A percentile compares a stretch with the other conserved stretches of the same genome.
Conservation (phyloP, 2,888 invertebrate species). For the Cosmorhoe ocellata region DNA sequence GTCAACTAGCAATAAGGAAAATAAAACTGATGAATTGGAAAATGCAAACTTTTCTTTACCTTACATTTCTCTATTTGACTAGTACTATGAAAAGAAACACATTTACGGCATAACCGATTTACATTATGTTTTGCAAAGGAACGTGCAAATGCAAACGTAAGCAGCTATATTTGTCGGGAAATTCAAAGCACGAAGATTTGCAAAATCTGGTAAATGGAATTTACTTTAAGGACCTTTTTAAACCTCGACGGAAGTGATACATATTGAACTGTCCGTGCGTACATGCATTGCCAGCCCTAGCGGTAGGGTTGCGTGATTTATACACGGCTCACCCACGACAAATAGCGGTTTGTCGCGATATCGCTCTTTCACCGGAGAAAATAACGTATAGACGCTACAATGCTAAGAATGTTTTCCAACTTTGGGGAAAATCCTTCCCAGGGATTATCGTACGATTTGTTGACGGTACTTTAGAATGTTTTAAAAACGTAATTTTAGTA, state of each 20-base stretch:
- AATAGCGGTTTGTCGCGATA: slow-evolving; percentile 77
- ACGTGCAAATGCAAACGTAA: slow-evolving; percentile 11
- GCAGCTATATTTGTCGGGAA: slow-evolving; percentile 11
- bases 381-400: slow-evolving; percentile 64
- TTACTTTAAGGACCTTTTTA: slow-evolving; percentile 31
- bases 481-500: background rate
- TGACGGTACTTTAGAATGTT: slow-evolving; percentile 2
- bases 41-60: too few species aligned
- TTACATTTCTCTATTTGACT: too few species aligned
- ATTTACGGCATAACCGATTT: background rate
- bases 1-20: too few species aligned
- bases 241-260: slow-evolving; percentile 38
- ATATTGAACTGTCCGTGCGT: slow-evolving; percentile 43
- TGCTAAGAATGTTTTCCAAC: slow-evolving; percentile 44
- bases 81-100: background rate
- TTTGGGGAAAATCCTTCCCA: slow-evolving; percentile 25
- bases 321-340: slow-evolving; percentile 69
- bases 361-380: slow-evolving; percentile 68
- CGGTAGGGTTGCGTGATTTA: slow-evolving; percentile 70
- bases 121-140: background rate
- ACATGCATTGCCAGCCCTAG: slow-evolving; percentile 46
- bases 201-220: slow-evolving; percentile 33
- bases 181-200: slow-evolving; percentile 24
- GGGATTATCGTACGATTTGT: slow-evolving; percentile 14
- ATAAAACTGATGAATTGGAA: too few species aligned